Evolutionary conservation across 2,797 vertebrate genomes (phyloP), one percentile per base, ranked within the genome.

Genomic region (Alosa sapidissima): DNA sequence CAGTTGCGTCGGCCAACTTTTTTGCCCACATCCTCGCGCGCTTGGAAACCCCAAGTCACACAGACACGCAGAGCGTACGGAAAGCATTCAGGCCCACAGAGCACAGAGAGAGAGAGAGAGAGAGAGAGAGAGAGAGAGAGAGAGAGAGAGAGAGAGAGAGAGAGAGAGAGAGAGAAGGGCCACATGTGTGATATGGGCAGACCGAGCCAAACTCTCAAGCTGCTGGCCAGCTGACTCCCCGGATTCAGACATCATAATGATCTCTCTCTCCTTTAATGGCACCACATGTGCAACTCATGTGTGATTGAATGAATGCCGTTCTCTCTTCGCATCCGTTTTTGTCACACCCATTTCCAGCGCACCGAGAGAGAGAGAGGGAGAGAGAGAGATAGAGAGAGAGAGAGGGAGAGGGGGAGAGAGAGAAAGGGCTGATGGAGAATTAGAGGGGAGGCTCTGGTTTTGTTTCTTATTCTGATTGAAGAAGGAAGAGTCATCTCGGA

Each of bases 181-280:
- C 92, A 93, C 89, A 93, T 94, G 92, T 92, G 93, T 90, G 91
- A 93, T 88, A 89, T 86, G 84, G 88, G 21, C 84, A 85, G 0
- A 87, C 89, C 87, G 81, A 91, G 93, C 92, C 93, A 94, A 93
- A 90, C 90, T 92, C 83, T 85, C 90, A 93, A 94, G 92, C 92
- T 91, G 92, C 88, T 90, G 92, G 92, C 93, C 90, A 94, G 91
- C 91, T 93, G 93, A 94, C 88, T 85, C 41, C 13, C 72, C 84
- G 89, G 88, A 92, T 91, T 92, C 93, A 94, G 92, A 93, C 92
- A 92, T 93, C 91, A 90, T 92, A 93, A 93, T 91, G 89, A 93
- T 92, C 92, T 92, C 90, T 72, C 92, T 86, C 88, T 19, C 54
- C 49, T 21, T 93, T 92, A 93, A 91, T 91, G 82, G 91, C 62